Percentiles rank a stretch among this genome's conserved stretches.
phyloP scores from a whole-genome alignment of 2,113 vertebrate genomes.

The Nothoprocta pentlandii region DNA sequence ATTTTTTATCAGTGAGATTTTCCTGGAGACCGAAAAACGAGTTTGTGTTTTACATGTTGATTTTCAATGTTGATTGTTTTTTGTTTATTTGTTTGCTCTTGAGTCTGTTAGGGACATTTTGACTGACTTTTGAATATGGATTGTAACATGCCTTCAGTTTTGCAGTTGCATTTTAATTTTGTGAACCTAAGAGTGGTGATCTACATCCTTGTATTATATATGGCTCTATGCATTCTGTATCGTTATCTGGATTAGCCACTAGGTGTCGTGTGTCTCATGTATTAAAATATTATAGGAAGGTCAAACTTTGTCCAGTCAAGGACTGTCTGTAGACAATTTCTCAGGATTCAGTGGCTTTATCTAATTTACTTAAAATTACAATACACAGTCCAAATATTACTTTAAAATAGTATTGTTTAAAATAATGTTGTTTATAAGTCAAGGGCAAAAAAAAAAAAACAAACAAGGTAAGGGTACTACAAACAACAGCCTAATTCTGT shows the following conservation, averaged over 20 bases:
- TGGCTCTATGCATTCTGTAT: background rate
- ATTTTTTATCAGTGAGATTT: background rate
- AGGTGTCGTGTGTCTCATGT: slow-evolving; percentile 60
- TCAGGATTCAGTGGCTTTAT: background rate
- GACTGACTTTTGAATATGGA: background rate
- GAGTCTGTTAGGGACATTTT: background rate
- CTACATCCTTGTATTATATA: accelerated
- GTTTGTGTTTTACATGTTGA: background rate
- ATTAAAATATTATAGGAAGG: background rate
- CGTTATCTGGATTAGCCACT: slow-evolving; percentile 31
- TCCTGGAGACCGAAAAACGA: background rate
- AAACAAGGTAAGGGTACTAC: background rate
- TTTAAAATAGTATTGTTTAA: background rate
- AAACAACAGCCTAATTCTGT: background rate
- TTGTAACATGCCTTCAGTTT: background rate
- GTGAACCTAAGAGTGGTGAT: background rate
- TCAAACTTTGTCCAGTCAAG: background rate
- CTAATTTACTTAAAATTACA: background rate
- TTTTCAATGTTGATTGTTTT: background rate
- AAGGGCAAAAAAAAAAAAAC: background rate
- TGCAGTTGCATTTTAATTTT: background rate
- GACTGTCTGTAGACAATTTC: background rate
- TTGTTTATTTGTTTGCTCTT: background rate
- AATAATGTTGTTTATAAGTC: background rate
- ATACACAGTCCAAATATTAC: background rate